Percentiles rank a stretch among this genome's conserved stretches.
These are phyloP conservation scores for Leptothorax acervorum DNA, from an alignment of 2,888 invertebrate species.

Conservation along the genomic window DNA sequence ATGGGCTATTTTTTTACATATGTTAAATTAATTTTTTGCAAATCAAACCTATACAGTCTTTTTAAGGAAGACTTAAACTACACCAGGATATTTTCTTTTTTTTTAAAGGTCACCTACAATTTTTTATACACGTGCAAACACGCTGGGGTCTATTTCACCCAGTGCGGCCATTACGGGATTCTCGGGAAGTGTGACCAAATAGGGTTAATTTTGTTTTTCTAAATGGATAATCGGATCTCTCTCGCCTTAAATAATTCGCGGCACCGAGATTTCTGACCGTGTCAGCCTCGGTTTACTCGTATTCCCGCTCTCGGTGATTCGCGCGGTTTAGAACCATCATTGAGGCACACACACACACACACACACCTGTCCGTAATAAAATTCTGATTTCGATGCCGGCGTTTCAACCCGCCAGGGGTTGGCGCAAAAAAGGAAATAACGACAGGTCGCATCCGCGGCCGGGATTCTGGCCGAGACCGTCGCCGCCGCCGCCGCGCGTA, in stretches of 20 bases:
- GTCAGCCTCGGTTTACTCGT: not conserved
- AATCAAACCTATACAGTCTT: too few relatives aligned
- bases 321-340: not conserved
- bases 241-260: not conserved
- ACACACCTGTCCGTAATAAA: slow-evolving; percentile 37
- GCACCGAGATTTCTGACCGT: not conserved
- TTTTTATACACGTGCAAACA: too few relatives aligned
- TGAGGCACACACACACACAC: not conserved
- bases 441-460: slow-evolving; percentile 36
- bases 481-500: not conserved
- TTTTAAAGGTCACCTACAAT: too few relatives aligned
- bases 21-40: too few relatives aligned
- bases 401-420: not conserved
- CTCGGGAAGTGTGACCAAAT: too few relatives aligned
- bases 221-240: slow-evolving; percentile 5
- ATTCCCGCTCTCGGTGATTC: not conserved
- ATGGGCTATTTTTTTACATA: too few relatives aligned
- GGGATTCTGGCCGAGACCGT: slow-evolving; percentile 1
- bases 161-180: too few relatives aligned
- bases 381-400: slow-evolving; percentile 40
- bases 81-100: too few relatives aligned
- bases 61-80: too few relatives aligned
- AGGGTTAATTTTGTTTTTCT: not conserved
- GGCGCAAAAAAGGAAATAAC: slow-evolving; percentile 31
- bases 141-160: too few relatives aligned